Evolutionary conservation across 2,797 vertebrate species (phyloP), one percentile per base, ranked within the genome.

Genomic region (Dromococcyx pavoninus): DNA sequence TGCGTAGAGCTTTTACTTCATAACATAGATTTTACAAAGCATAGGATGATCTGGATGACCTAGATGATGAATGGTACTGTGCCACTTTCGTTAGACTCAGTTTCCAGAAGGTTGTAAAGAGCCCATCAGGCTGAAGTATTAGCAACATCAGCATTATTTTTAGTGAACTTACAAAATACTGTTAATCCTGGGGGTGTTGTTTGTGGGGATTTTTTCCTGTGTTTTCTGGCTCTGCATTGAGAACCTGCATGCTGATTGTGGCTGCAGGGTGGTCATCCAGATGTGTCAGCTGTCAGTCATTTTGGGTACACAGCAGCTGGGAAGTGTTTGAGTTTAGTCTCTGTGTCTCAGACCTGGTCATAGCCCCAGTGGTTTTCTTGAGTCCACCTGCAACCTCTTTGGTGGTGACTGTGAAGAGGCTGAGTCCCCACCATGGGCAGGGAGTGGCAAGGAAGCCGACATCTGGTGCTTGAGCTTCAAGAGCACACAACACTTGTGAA

Each of bases 301-400:
- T n/a, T n/a, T 60, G 57, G 30, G 9, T 41, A n/a, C 3, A 6
- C 32, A 58, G 51, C 27, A 77, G 28, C 23, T 57, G 25, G 33
- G 37, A 73, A 61, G 22, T 4, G 5, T 61, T 51, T 19, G 24
- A 30, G 14, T 46, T 88, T 24, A n/a, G 33, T 50, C 37, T 28
- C 78, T 6, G 1, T 1, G 0, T 30, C 21, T 70, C 12, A n/a
- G 41, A 16, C 30, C 44, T 43, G 23, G 50, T 30, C 4, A 2
- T 28, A 58, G 58, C 43, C 46, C 60, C 0, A 0, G 21, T 21
- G 22, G 21, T 46, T 83, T 70, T 9, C 17, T 39, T 0, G 2
- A 53, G 35, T 46, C 17, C 39, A 13, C n/a, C 27, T 6, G 41
- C 3, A 1, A 82, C 13, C 48, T 71, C 39, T 44, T n/a, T 57